phyloP scores from a whole-genome alignment of 1,140 invertebrate genomes.

The Phortica variegata region DNA sequence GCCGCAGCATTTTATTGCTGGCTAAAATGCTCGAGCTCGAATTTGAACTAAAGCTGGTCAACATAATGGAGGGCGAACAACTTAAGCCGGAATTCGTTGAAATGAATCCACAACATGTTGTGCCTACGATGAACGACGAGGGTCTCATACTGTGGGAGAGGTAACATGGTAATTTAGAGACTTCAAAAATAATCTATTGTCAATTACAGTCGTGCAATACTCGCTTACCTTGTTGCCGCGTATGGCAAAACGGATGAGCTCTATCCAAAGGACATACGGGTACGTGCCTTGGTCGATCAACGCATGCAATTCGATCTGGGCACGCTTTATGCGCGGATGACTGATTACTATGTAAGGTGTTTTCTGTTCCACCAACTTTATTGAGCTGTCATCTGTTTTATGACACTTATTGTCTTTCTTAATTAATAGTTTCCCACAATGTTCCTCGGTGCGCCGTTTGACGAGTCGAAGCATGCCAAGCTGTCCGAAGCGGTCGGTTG shows the following conservation, averaged over 20 bases:
- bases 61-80: constrained; percentile 61
- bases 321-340: constrained; percentile 63
- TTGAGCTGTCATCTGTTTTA: no score
- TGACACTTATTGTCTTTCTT: no score
- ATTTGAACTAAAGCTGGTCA: constrained; percentile 59
- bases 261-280: constrained; percentile 68
- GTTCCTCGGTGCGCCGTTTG: constrained; percentile 45
- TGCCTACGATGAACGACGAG: constrained; percentile 70
- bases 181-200: not conserved
- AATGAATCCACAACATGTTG: constrained; percentile 68
- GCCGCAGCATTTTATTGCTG: constrained; percentile 60
- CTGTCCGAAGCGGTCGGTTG: constrained; percentile 52
- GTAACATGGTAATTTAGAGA: constrained; percentile 40
- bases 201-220: constrained; percentile 67
- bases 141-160: constrained; percentile 66
- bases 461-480: constrained; percentile 59
- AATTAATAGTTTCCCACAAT: constrained; percentile 60
- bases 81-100: constrained; percentile 59
- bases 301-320: constrained; percentile 73
- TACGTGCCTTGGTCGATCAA: constrained; percentile 70
- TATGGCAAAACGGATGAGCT: constrained; percentile 68
- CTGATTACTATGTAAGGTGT: constrained; percentile 59
- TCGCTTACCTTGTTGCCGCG: constrained; percentile 69
- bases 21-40: constrained; percentile 61
- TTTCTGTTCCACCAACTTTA: no score